Conservation (phyloP, 2,797 vertebrate species). For the Hoplostethus atlanticus region DNA sequence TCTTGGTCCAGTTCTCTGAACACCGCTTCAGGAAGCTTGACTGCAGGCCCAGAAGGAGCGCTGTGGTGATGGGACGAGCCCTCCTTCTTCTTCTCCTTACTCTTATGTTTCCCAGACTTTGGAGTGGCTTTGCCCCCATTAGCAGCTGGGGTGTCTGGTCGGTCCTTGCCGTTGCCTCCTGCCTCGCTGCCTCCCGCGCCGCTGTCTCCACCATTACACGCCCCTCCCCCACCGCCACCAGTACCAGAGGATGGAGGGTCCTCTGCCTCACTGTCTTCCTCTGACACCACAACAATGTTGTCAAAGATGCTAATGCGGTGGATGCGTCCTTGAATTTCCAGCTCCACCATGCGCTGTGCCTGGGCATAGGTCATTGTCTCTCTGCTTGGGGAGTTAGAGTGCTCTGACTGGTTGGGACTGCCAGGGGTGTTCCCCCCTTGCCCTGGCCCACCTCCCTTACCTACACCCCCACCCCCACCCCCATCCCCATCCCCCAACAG, state of each 20-base stretch:
- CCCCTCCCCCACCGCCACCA: slow-evolving; percentile 68
- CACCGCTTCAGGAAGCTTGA: slow-evolving; percentile 97
- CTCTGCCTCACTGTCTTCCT: slow-evolving; percentile 90
- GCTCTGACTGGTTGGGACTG: slow-evolving; percentile 92
- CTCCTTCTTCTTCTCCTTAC: slow-evolving; percentile 98
- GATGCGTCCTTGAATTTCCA: slow-evolving; percentile 95
- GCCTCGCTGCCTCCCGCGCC: slow-evolving; percentile 77
- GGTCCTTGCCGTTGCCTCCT: slow-evolving; percentile 88
- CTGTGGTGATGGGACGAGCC: slow-evolving; percentile 93
- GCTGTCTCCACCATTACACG: slow-evolving; percentile 83
- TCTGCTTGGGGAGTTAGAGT: slow-evolving; percentile 93
- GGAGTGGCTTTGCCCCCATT: slow-evolving; percentile 89
- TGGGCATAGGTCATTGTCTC: slow-evolving; percentile 99
- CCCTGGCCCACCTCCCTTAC: slow-evolving; percentile 82
- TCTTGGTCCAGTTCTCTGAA: slow-evolving; percentile 97
- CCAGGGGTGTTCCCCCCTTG: slow-evolving; percentile 85
- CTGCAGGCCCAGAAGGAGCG: slow-evolving; percentile 88
- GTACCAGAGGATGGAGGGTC: slow-evolving; percentile 70
- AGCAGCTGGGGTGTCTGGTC: slow-evolving; percentile 87
- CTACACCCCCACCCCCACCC: slow-evolving; percentile 82
- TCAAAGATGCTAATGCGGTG: slow-evolving; percentile 99
- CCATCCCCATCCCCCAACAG: slow-evolving; percentile 74
- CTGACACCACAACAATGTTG: slow-evolving; percentile 96
- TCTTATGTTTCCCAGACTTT: slow-evolving; percentile 97
- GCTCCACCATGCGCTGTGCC: slow-evolving; percentile 97